A percentile compares a stretch with the other conserved stretches of the same genome.
These are phyloP conservation scores for Orestias chungarensis DNA, from an alignment of 2,797 vertebrate species.

Conservation along the genomic window DNA sequence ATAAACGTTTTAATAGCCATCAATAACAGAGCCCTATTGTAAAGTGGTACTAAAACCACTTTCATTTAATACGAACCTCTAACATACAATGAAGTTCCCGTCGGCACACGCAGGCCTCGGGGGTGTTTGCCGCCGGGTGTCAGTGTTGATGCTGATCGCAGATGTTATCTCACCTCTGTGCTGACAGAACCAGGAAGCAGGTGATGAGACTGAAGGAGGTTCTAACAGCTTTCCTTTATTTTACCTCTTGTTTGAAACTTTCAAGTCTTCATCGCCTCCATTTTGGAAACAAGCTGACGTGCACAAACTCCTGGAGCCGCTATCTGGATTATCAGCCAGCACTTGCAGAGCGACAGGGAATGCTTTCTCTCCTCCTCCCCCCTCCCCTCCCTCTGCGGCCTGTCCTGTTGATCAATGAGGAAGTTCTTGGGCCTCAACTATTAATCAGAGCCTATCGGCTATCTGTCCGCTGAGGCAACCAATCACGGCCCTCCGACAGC, in stretches of 20 bases:
- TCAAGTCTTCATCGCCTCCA: conserved; percentile 37
- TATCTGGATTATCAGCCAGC: conserved; percentile 72
- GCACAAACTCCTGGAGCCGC: conserved; percentile 36
- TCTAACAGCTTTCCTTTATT: conserved; percentile 15
- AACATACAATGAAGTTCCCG: neutral
- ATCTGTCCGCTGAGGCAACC: conserved; percentile 84
- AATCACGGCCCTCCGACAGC: conserved; percentile 82
- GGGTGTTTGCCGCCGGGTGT: conserved; percentile 28
- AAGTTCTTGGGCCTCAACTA: conserved; percentile 83
- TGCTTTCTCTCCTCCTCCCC: conserved; percentile 69
- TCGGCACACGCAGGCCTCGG: conserved; percentile 10
- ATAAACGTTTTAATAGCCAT: too few species aligned
- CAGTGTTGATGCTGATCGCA: conserved; percentile 38
- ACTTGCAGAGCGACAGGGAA: conserved; percentile 71
- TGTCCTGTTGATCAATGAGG: conserved; percentile 85
- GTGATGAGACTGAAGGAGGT: conserved; percentile 19
- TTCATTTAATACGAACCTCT: neutral
- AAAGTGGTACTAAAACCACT: too few species aligned
- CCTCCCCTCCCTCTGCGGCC: conserved; percentile 46
- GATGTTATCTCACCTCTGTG: conserved; percentile 37
- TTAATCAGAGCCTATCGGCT: conserved; percentile 86
- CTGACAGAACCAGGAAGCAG: conserved; percentile 13
- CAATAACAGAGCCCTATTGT: too few species aligned
- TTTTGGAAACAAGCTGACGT: conserved; percentile 37
- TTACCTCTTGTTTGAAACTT: conserved; percentile 31